Evolutionary conservation across 2,888 invertebrate species (phyloP).

Genomic region (Xylota sylvarum): DNA sequence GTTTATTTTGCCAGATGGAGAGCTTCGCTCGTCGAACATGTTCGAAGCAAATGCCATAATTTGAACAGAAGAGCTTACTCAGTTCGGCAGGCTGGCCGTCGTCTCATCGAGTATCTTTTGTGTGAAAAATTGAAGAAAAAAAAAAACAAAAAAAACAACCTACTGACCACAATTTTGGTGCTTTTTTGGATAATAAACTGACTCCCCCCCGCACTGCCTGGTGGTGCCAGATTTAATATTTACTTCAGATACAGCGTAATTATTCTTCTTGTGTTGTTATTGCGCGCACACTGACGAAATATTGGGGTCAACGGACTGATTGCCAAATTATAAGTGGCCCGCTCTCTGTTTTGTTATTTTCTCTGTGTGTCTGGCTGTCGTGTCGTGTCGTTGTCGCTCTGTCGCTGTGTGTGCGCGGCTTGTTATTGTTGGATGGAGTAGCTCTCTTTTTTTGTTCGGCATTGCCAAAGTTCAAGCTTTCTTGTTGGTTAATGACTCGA

Average conservation of each 20-base stretch:
- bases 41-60: conserved; percentile 56
- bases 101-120: too few relatives aligned
- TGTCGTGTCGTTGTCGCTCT: background rate
- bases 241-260: conserved; percentile 25
- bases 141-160: conserved; percentile 48
- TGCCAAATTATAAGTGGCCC: conserved; percentile 38
- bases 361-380: background rate
- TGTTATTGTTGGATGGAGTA: background rate
- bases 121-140: too few relatives aligned
- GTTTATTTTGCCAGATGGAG: background rate
- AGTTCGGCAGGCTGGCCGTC: background rate
- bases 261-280: conserved; percentile 43
- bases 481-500: conserved; percentile 45
- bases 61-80: conserved; percentile 4
- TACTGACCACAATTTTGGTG: conserved; percentile 62
- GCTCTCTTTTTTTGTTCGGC: conserved; percentile 17
- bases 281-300: conserved; percentile 59
- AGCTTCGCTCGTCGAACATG: conserved; percentile 51
- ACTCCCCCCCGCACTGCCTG: background rate
- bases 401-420: background rate
- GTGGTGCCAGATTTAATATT: background rate
- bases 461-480: conserved; percentile 47
- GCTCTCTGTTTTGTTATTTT: conserved; percentile 36
- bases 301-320: conserved; percentile 55
- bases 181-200: conserved; percentile 14